phyloP scores from a whole-genome alignment of 2,797 vertebrate genomes.

The Craterocephalus amniculus region DNA sequence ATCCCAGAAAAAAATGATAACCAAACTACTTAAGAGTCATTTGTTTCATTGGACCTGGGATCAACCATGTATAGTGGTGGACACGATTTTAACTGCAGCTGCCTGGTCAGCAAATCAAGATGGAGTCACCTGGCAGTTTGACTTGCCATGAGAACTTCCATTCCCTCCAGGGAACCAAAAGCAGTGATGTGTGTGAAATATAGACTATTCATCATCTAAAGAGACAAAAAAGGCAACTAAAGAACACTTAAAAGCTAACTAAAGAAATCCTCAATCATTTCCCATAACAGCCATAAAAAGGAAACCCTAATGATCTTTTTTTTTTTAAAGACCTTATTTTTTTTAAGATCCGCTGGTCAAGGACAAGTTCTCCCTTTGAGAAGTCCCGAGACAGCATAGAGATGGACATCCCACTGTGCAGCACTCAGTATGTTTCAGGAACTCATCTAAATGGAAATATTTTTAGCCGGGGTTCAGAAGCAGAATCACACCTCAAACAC shows the following conservation, averaged over 20 bases:
- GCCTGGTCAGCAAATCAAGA: slow-evolving; percentile 24
- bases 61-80: slow-evolving; percentile 15
- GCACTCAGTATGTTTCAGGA: neutral
- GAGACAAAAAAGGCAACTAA: neutral
- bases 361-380: neutral
- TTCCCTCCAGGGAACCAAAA: slow-evolving; percentile 18
- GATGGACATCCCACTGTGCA: neutral
- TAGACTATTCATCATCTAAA: no score
- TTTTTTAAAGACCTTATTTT: neutral
- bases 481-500: neutral
- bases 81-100: slow-evolving; percentile 38
- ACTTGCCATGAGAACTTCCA: slow-evolving; percentile 23
- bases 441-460: neutral
- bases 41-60: slow-evolving; percentile 24
- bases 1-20: no score
- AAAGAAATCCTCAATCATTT: neutral
- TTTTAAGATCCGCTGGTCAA: neutral
- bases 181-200: neutral
- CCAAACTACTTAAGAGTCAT: slow-evolving; percentile 7
- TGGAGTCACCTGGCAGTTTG: slow-evolving; percentile 28
- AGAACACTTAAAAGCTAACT: neutral
- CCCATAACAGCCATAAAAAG: neutral
- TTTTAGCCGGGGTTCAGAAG: neutral
- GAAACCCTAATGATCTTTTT: neutral
- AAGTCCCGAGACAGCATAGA: neutral